These are phyloP conservation scores for Atethmia centrago DNA, from an alignment of 2,888 invertebrate species.

Conservation along the genomic window DNA sequence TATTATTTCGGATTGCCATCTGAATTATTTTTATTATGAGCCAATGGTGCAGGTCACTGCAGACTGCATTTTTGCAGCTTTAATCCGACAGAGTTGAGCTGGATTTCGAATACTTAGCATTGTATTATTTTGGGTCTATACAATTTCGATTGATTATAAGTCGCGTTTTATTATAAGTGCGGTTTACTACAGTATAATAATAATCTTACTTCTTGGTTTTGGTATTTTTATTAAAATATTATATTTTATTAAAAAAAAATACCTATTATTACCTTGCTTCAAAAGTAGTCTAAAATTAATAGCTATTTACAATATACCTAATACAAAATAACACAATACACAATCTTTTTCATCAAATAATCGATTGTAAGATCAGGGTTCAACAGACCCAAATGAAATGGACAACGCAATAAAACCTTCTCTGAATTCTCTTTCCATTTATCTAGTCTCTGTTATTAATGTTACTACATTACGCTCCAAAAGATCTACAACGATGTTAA, in stretches of 20 bases:
- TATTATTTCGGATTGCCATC: no score
- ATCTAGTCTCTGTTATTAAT: conserved; percentile 28
- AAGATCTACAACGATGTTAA: conserved; percentile 13
- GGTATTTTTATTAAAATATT: no score
- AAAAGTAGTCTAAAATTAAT: neutral
- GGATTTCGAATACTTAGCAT: no score
- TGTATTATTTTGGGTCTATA: no score
- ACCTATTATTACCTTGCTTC: neutral
- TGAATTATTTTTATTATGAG: no score
- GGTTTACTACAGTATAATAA: neutral
- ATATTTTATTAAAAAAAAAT: no score
- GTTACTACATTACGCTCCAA: conserved; percentile 13
- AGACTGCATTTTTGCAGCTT: no score
- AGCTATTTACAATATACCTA: neutral
- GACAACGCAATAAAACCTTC: conserved; percentile 5
- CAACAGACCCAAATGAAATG: conserved; percentile 17
- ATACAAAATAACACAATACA: neutral
- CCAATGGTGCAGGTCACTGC: no score
- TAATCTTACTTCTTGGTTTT: neutral
- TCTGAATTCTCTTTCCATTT: conserved; percentile 20
- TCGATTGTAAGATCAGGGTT: neutral
- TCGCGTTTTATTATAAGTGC: no score
- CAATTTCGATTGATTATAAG: no score
- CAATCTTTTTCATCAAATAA: neutral
- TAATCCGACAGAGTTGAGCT: no score